Conservation (phyloP, 2,888 invertebrate genomes). For the Stenoptilia bipunctidactyla region DNA sequence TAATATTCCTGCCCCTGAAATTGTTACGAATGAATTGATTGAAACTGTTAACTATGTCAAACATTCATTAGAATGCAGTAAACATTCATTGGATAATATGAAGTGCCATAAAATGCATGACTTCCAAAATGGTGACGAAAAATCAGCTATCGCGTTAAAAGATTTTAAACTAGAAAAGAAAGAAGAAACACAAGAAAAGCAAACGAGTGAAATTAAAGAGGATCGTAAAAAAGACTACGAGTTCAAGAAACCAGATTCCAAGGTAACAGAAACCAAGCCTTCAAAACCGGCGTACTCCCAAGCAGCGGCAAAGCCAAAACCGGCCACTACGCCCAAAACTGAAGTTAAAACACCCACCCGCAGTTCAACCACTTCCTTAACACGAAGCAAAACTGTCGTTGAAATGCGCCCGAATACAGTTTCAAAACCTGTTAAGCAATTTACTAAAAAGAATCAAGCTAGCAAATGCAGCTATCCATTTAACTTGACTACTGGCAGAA, state of each 20-base stretch:
- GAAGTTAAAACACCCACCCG: slow-evolving; percentile 38
- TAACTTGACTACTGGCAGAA: slow-evolving; percentile 59
- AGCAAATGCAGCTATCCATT: slow-evolving; percentile 65
- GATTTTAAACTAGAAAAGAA: background rate
- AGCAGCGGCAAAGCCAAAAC: slow-evolving; percentile 64
- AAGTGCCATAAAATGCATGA: too few relatives aligned
- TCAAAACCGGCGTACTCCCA: slow-evolving; percentile 58
- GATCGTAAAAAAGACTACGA: slow-evolving; percentile 20
- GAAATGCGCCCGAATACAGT: slow-evolving; percentile 42
- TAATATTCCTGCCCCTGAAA: slow-evolving; percentile 1
- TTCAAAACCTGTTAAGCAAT: slow-evolving; percentile 30
- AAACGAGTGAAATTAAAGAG: background rate
- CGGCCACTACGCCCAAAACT: slow-evolving; percentile 29
- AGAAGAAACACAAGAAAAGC: background rate
- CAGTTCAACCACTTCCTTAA: slow-evolving; percentile 27
- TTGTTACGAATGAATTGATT: slow-evolving; percentile 3
- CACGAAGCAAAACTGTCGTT: slow-evolving; percentile 56
- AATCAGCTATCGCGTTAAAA: background rate
- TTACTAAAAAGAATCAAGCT: slow-evolving; percentile 40
- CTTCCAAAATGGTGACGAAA: too few relatives aligned
- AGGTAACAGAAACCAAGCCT: slow-evolving; percentile 30
- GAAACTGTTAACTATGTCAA: too few relatives aligned
- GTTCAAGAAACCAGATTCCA: slow-evolving; percentile 23
- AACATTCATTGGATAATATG: background rate
- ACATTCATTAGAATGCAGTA: background rate